phyloP scores from a whole-genome alignment of 2,113 vertebrate genomes.

The Cygnus buccinator region DNA sequence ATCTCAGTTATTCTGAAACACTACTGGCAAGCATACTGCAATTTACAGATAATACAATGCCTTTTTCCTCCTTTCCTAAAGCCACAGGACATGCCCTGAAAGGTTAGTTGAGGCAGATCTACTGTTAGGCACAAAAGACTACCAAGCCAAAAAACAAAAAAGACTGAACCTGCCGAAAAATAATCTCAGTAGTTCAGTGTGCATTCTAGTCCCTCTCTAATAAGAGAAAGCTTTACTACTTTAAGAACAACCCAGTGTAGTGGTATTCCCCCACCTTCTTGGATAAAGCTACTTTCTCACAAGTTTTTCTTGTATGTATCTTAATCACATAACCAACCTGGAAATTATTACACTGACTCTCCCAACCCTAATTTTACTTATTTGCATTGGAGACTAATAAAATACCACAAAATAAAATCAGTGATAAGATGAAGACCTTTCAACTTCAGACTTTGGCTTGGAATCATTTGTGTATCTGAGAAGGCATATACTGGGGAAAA shows the following conservation, averaged over 20 bases:
- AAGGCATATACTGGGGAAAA: neutral
- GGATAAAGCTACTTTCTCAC: neutral
- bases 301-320: neutral
- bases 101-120: neutral
- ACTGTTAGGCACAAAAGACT: no score
- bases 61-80: no score
- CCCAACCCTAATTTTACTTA: neutral
- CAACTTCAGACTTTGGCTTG: neutral
- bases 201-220: neutral
- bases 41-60: no score
- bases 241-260: no score
- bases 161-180: neutral
- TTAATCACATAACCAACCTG: neutral
- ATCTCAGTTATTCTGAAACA: no score
- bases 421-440: neutral
- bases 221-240: no score
- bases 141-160: no score
- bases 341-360: neutral
- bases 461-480: neutral
- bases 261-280: no score
- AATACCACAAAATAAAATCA: neutral
- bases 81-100: neutral
- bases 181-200: neutral
- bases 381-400: neutral
- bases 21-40: no score